A percentile compares a stretch with the other conserved stretches of the same genome.
These are phyloP conservation scores for Aleiodes leptofemur DNA, from an alignment of 2,888 invertebrate species.

Conservation along the genomic window DNA sequence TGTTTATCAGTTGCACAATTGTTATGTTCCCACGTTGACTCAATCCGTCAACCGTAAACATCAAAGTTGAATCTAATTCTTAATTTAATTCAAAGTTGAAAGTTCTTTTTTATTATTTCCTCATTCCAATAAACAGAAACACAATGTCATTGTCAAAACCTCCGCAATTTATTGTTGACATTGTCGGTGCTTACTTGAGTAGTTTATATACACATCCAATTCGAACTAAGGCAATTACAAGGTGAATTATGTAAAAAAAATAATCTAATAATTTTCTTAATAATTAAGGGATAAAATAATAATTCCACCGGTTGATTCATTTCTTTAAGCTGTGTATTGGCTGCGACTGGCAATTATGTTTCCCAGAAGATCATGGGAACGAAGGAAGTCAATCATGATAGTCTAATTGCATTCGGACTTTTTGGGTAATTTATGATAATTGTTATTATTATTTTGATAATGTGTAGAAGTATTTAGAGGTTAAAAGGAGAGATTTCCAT, in stretches of 20 bases:
- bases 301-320: slow-evolving; percentile 39
- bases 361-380: slow-evolving; percentile 84
- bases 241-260: slow-evolving; percentile 76
- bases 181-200: slow-evolving; percentile 84
- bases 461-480: slow-evolving; percentile 8
- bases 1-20: not conserved
- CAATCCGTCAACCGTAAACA: not conserved
- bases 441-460: slow-evolving; percentile 37
- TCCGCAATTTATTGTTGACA: slow-evolving; percentile 77
- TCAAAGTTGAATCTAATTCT: not conserved
- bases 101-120: not conserved
- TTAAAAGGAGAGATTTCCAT: too few relatives aligned
- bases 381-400: slow-evolving; percentile 80
- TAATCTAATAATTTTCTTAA: slow-evolving; percentile 42
- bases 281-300: slow-evolving; percentile 22
- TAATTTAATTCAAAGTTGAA: not conserved
- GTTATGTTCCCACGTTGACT: not conserved
- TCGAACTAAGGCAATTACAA: slow-evolving; percentile 87
- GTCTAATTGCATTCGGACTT: slow-evolving; percentile 83
- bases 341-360: slow-evolving; percentile 84
- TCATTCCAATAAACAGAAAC: not conserved
- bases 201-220: slow-evolving; percentile 86
- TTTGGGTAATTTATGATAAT: slow-evolving; percentile 80
- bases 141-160: slow-evolving; percentile 85
- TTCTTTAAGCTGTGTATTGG: slow-evolving; percentile 82